phyloP scores from a whole-genome alignment of 2,888 invertebrate genomes.

The Nephrotoma flavescens region DNA sequence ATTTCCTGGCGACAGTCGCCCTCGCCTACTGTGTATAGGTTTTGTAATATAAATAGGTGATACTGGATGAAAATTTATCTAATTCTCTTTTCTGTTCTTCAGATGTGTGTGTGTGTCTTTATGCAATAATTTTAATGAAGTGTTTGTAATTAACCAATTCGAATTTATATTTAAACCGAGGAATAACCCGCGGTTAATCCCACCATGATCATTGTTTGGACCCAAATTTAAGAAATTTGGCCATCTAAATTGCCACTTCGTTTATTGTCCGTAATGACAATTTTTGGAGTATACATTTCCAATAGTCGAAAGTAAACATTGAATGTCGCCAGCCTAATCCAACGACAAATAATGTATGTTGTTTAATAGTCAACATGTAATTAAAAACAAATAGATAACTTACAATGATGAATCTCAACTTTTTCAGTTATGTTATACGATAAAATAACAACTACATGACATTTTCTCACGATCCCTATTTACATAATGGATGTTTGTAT shows the following conservation, averaged over 20 bases:
- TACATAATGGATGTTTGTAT: neutral
- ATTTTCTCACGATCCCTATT: neutral
- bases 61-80: neutral
- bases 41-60: neutral
- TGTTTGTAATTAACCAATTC: too few species aligned
- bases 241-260: too few species aligned
- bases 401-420: neutral
- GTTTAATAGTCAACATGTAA: neutral
- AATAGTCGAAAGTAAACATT: neutral
- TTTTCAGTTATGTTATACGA: neutral
- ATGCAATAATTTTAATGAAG: too few species aligned
- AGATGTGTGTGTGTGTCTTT: too few species aligned
- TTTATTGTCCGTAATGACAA: too few species aligned
- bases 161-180: too few species aligned
- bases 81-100: too few species aligned
- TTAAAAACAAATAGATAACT: neutral
- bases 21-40: neutral
- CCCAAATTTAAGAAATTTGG: too few species aligned
- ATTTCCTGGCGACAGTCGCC: neutral
- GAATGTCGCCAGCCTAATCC: neutral
- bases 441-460: neutral
- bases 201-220: too few species aligned
- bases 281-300: too few species aligned
- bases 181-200: too few species aligned
- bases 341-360: neutral